Conservation (phyloP, 2,797 vertebrate species). For the Pristis pectinata region DNA sequence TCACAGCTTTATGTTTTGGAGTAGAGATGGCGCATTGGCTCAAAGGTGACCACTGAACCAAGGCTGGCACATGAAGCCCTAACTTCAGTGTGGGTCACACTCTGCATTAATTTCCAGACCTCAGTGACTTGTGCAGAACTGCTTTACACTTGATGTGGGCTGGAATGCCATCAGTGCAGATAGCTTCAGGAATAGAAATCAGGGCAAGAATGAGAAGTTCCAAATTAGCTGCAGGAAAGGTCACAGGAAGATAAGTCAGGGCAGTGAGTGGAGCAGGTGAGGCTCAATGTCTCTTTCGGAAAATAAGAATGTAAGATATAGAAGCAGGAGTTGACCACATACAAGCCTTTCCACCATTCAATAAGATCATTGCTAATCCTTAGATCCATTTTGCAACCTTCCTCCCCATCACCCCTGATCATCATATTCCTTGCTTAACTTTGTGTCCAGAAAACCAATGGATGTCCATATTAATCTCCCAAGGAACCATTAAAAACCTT, state of each 20-base stretch:
- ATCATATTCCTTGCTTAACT: too few species aligned
- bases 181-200: neutral
- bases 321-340: too few species aligned
- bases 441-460: too few species aligned
- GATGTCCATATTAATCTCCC: neutral
- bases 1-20: neutral
- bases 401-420: too few species aligned
- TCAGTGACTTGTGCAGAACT: neutral
- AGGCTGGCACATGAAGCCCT: neutral
- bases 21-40: neutral
- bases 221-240: neutral
- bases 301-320: too few species aligned
- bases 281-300: neutral
- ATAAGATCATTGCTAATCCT: too few species aligned
- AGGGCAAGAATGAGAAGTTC: neutral
- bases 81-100: neutral
- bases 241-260: neutral
- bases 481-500: neutral
- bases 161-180: neutral
- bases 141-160: neutral
- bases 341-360: too few species aligned
- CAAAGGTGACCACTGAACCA: neutral
- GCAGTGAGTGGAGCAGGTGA: neutral
- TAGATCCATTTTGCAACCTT: too few species aligned
- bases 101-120: neutral